Percentiles rank a stretch among this genome's conserved stretches.
Conservation (phyloP, 1,140 invertebrate species). For the Neocloeon triangulifer region DNA sequence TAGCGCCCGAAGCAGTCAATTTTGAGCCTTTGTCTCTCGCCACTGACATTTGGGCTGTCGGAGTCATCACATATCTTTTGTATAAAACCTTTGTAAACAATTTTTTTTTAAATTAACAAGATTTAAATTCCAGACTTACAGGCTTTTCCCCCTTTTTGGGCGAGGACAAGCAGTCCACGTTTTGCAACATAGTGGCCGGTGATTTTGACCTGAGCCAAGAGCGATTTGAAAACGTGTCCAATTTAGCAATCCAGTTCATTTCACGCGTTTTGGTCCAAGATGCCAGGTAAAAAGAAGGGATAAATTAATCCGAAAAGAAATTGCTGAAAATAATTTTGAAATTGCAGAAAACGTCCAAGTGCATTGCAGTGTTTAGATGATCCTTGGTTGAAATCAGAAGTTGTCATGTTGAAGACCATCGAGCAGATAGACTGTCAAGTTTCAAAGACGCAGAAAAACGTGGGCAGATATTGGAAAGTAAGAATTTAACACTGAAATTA, state of each 20-base stretch:
- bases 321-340: slow-evolving; percentile 9
- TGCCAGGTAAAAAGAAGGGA: slow-evolving; percentile 22
- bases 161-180: slow-evolving; percentile 37
- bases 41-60: slow-evolving; percentile 47
- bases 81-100: slow-evolving; percentile 2
- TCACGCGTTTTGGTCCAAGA: slow-evolving; percentile 26
- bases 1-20: slow-evolving; percentile 43
- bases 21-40: slow-evolving; percentile 39
- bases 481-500: no score
- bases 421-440: no score
- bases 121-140: slow-evolving; percentile 23
- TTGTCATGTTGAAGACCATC: no score
- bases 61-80: slow-evolving; percentile 41
- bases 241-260: slow-evolving; percentile 36
- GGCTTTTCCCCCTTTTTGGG: slow-evolving; percentile 41
- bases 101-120: slow-evolving; percentile 1
- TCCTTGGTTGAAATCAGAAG: slow-evolving; percentile 41
- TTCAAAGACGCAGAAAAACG: no score
- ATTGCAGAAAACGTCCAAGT: slow-evolving; percentile 28
- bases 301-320: not conserved
- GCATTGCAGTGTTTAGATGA: slow-evolving; percentile 35
- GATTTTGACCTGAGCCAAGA: slow-evolving; percentile 40
- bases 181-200: slow-evolving; percentile 38
- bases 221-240: slow-evolving; percentile 30
- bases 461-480: no score